A percentile compares a stretch with the other conserved stretches of the same genome.
These are phyloP conservation scores for Schizopygopsis pylzovi DNA, from an alignment of 2,797 vertebrate genomes.

Conservation along the genomic window DNA sequence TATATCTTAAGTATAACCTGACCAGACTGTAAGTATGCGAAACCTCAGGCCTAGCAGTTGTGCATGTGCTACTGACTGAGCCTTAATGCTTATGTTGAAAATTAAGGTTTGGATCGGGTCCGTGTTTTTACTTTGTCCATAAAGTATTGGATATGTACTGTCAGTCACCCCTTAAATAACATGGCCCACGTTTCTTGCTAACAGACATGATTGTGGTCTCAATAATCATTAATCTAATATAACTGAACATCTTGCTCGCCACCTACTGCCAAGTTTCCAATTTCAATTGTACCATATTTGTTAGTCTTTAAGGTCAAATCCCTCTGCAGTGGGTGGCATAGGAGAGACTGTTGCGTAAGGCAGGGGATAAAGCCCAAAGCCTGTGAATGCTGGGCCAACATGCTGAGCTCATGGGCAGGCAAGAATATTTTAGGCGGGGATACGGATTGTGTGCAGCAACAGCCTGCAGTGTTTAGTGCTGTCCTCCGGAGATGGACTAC, in stretches of 20 bases:
- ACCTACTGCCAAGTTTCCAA: not conserved
- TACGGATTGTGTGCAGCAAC: conserved; percentile 38
- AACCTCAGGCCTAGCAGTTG: not conserved
- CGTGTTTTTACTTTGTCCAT: not conserved
- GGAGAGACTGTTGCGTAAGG: conserved; percentile 3
- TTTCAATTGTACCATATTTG: not conserved
- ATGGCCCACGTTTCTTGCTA: not conserved
- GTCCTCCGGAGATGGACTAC: conserved; percentile 55
- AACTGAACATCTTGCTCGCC: not conserved
- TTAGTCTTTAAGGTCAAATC: conserved; percentile 7
- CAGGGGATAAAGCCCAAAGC: conserved; percentile 32
- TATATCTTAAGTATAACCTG: not conserved
- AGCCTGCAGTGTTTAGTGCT: conserved; percentile 53
- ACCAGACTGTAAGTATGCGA: not conserved
- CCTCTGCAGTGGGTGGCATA: not conserved
- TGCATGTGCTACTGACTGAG: not conserved
- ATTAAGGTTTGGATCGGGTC: not conserved
- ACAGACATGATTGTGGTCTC: not conserved
- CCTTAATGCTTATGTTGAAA: not conserved
- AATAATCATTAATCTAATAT: not conserved
- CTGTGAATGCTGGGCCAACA: not conserved
- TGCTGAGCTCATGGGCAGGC: conserved; percentile 41
- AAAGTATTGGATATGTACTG: not conserved
- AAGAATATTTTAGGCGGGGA: conserved; percentile 33
- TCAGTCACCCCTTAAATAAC: not conserved